Base-by-base conservation (phyloP, 2,888 invertebrate genomes). In the Unio delphinus region DNA sequence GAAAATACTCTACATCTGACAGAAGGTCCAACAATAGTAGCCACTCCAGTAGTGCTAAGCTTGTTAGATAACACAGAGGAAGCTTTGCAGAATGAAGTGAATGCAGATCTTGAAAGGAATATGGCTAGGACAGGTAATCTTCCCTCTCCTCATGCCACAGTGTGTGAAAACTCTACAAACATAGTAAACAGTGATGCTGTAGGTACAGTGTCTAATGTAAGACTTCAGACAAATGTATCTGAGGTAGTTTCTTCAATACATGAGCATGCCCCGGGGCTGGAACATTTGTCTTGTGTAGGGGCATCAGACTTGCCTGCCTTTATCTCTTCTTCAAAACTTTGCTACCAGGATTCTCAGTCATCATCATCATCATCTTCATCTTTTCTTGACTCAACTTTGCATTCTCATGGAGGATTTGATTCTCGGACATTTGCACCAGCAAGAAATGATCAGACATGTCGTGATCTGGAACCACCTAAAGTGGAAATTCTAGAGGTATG, bases 51-150 rank as follows among this genome's bases (percentile, higher is more conserved):
- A 58, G 75, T 76, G 18, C 68, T 80, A 7, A 73, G 72, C 64
- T 73, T 73, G 69, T 69, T 76, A 20, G 81, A 82, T 64, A 78
- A 79, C 72, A 70, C 77, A 55, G 75, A 77, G 45, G 83, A 85
- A 69, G 84, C 80, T 59, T 76, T 80, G 57, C 81, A 85, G 64
- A 85, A 85, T 76, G 84, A 80, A 26, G 72, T 86, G 17, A 83
- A 86, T 73, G 79, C 78, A 61, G 85, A 83, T 45, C 68, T 76
- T 54, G 85, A 84, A 67, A 71, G 83, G 23, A 79, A 81, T 61
- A 76, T 83, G 76, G 75, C 83, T 17, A 73, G 73, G 60, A 34
- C 73, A 20, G 65, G 69, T 34, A 64, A 71, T 15, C 72, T 64
- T 63, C 57, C 74, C 54, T 74, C 75, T 54, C 79, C 73, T 18